A percentile compares a stretch with the other conserved stretches of the same genome.
Conservation (phyloP, 2,888 invertebrate species). For the Phaedon cochleariae region DNA sequence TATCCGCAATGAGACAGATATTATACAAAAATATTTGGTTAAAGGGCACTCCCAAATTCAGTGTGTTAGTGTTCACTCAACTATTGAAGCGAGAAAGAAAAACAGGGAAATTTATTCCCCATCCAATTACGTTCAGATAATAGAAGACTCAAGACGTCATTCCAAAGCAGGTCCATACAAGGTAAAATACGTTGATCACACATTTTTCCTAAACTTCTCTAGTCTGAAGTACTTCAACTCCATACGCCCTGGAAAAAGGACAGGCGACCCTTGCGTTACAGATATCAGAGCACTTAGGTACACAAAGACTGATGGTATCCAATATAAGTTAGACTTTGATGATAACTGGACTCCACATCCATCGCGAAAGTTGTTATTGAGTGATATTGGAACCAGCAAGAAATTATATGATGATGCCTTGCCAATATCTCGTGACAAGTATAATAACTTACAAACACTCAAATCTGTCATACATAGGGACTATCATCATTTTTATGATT, state of each 20-base stretch:
- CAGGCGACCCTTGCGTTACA: conserved; percentile 30
- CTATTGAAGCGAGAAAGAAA: no score
- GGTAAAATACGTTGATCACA: conserved; percentile 9
- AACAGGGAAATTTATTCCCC: no score
- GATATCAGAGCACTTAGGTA: conserved; percentile 35
- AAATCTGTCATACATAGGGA: conserved; percentile 19
- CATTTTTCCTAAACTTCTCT: conserved; percentile 28
- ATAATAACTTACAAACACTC: conserved; percentile 19
- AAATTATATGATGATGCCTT: conserved; percentile 24
- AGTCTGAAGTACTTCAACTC: conserved; percentile 29
- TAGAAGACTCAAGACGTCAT: no score
- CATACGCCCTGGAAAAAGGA: conserved; percentile 34
- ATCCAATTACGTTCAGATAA: no score
- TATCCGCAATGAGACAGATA: no score
- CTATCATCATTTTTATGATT: conserved; percentile 25
- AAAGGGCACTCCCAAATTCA: no score
- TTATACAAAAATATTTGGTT: no score
- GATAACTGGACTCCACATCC: conserved; percentile 31
- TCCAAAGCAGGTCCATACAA: no score
- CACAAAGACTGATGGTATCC: conserved; percentile 16
- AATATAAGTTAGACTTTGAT: conserved; percentile 36
- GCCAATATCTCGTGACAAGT: conserved; percentile 20
- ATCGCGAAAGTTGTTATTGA: neutral
- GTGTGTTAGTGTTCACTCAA: no score
- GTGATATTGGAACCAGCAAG: conserved; percentile 6